Percentiles rank a stretch among this genome's conserved stretches.
These are phyloP conservation scores for Ageneiosus marmoratus DNA, from an alignment of 2,113 vertebrate genomes.

Conservation along the genomic window DNA sequence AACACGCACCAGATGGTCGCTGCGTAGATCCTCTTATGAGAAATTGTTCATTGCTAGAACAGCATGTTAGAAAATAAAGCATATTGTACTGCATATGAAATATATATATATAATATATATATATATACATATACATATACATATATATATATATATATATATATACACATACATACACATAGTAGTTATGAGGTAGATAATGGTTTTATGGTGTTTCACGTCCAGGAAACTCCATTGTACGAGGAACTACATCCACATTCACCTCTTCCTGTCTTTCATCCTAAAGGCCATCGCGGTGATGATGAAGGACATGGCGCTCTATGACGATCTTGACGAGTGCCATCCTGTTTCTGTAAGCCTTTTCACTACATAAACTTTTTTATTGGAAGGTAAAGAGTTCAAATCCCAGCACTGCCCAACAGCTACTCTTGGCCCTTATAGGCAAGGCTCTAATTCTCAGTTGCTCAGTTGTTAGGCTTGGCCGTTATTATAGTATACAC, in stretches of 20 bases:
- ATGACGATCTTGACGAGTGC: slow-evolving; percentile 79
- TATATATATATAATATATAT: too few species aligned
- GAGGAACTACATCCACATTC: slow-evolving; percentile 92
- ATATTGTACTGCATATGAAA: slow-evolving; percentile 29
- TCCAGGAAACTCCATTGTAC: slow-evolving; percentile 92
- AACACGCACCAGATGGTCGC: slow-evolving; percentile 9
- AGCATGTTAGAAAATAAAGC: neutral
- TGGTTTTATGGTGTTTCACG: slow-evolving; percentile 12
- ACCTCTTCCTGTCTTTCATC: slow-evolving; percentile 92
- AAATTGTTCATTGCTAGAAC: neutral
- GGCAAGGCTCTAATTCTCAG: too few species aligned
- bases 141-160: too few species aligned
- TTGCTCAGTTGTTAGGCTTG: too few species aligned
- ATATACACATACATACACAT: slow-evolving; percentile 28
- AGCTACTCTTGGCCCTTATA: too few species aligned
- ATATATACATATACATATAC: too few species aligned
- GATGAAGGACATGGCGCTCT: slow-evolving; percentile 88
- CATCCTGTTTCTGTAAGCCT: slow-evolving; percentile 73
- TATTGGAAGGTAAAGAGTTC: too few species aligned
- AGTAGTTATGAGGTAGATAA: slow-evolving; percentile 7
- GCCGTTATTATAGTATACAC: too few species aligned
- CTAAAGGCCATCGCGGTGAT: slow-evolving; percentile 88
- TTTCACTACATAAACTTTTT: neutral
- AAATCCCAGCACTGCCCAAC: neutral
- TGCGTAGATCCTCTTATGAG: neutral